phyloP scores from a whole-genome alignment of 2,888 invertebrate species.

The Bibio marci region DNA sequence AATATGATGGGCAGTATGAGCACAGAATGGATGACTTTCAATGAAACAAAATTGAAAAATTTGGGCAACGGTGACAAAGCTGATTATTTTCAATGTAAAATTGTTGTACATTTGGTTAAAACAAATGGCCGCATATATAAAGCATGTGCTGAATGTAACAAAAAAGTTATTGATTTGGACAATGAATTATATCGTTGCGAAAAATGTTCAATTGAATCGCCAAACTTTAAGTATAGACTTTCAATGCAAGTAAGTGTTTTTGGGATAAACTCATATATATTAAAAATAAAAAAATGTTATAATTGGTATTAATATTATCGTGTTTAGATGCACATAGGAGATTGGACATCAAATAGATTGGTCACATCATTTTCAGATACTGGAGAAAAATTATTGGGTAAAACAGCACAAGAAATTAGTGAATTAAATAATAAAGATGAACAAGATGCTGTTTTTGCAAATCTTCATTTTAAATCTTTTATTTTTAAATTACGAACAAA shows the following conservation, averaged over 20 bases:
- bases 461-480: conserved; percentile 61
- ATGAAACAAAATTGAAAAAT: conserved; percentile 52
- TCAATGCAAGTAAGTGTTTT: conserved; percentile 50
- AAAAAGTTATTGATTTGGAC: conserved; percentile 79
- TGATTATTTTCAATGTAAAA: conserved; percentile 67
- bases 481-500: conserved; percentile 74
- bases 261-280: no score
- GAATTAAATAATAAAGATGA: conserved; percentile 45
- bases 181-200: conserved; percentile 87
- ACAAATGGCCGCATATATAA: conserved; percentile 75
- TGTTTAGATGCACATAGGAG: conserved; percentile 63
- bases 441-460: conserved; percentile 50
- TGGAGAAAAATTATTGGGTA: conserved; percentile 60
- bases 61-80: conserved; percentile 59
- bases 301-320: not conserved
- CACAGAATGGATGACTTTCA: conserved; percentile 57
- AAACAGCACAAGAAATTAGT: conserved; percentile 59
- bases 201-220: conserved; percentile 75
- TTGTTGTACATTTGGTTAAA: conserved; percentile 58
- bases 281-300: not conserved
- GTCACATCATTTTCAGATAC: conserved; percentile 77
- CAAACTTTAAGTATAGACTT: conserved; percentile 73
- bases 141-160: conserved; percentile 90
- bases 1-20: conserved; percentile 26
- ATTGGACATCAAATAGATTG: conserved; percentile 78